Percentiles rank a stretch among this genome's conserved stretches.
Conservation (phyloP, 2,888 invertebrate species). For the Standfussiana lucernea region DNA sequence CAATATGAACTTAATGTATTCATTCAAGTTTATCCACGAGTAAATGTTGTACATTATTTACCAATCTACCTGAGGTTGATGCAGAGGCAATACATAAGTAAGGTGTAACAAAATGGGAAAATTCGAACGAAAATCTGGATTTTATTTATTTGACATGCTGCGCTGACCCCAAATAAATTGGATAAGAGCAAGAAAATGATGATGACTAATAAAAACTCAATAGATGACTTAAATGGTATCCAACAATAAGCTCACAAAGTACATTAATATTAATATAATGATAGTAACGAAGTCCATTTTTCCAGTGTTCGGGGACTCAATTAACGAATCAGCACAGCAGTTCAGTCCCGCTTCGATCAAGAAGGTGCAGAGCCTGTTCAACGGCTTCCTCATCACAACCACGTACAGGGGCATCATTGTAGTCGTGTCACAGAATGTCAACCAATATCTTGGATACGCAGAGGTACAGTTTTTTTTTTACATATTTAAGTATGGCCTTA, state of each 20-base stretch:
- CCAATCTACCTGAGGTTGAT: no score
- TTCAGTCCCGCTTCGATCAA: conserved; percentile 87
- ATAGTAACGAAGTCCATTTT: conserved; percentile 37
- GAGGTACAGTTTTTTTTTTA: conserved; percentile 86
- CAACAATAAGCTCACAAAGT: background rate
- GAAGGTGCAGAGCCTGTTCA: conserved; percentile 91
- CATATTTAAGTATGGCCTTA: background rate
- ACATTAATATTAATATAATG: background rate
- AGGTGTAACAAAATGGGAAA: no score
- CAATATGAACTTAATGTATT: no score
- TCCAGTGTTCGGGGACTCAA: conserved; percentile 92
- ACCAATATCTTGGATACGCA: conserved; percentile 95
- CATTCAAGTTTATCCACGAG: no score
- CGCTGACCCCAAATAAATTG: background rate
- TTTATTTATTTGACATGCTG: no score
- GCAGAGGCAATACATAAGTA: no score
- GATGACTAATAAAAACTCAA: background rate
- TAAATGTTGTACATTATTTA: no score
- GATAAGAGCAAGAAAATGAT: background rate
- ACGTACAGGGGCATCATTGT: conserved; percentile 95
- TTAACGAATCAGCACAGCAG: conserved; percentile 91
- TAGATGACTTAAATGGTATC: background rate
- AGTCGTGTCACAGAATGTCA: conserved; percentile 95
- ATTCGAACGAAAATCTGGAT: no score
- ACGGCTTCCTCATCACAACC: conserved; percentile 95